Evolutionary conservation across 2,888 invertebrate species (phyloP).

Genomic region (Sinopyrophorus schimmeli): DNA sequence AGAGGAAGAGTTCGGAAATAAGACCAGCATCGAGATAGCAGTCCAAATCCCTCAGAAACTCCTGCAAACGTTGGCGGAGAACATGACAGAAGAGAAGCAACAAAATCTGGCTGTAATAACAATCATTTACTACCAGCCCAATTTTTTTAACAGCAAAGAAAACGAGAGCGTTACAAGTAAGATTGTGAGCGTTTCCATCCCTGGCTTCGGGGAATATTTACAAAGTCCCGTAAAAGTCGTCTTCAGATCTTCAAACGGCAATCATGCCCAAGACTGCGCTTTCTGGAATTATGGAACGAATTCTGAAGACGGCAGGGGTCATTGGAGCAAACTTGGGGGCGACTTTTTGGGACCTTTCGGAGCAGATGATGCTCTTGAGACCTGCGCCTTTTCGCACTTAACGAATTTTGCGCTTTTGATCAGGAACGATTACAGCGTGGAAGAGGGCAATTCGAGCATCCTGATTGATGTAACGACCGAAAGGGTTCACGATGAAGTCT

Average conservation of each 20-base stretch:
- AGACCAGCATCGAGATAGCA: constrained; percentile 50
- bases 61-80: constrained; percentile 35
- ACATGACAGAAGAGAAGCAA: constrained; percentile 22
- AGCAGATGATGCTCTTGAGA: constrained; percentile 43
- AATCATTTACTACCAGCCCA: constrained; percentile 46
- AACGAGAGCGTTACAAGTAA: constrained; percentile 50
- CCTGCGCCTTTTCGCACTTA: constrained; percentile 61
- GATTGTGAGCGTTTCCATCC: constrained; percentile 64
- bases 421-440: constrained; percentile 33
- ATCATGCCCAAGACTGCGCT: constrained; percentile 55
- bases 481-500: constrained; percentile 53
- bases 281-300: constrained; percentile 60
- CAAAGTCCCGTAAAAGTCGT: constrained; percentile 60
- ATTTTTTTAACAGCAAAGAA: constrained; percentile 43
- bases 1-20: constrained; percentile 54
- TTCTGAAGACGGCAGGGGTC: constrained; percentile 48
- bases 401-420: constrained; percentile 65
- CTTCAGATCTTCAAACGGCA: constrained; percentile 51
- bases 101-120: constrained; percentile 41
- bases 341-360: constrained; percentile 49
- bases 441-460: constrained; percentile 25
- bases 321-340: constrained; percentile 64
- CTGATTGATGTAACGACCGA: constrained; percentile 41
- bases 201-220: constrained; percentile 61
- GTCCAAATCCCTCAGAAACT: constrained; percentile 43